Conservation (phyloP, 1,140 invertebrate genomes). For the Belonocnema kinseyi region DNA sequence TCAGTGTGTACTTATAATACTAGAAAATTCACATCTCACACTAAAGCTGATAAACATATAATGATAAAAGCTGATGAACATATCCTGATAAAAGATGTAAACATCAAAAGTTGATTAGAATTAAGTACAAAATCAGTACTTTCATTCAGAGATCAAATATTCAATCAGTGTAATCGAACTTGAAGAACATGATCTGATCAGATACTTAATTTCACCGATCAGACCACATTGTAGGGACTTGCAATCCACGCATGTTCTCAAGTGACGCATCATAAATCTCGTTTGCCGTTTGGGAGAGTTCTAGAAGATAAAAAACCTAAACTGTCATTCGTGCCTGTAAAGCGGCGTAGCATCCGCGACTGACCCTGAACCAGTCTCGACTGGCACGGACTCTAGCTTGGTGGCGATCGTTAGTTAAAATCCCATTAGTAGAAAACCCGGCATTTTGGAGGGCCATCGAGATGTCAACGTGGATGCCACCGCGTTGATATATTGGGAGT, state of each 20-base stretch:
- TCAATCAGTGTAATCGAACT: constrained; percentile 4
- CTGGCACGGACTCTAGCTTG: constrained; percentile 40
- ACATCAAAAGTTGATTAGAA: too few species aligned
- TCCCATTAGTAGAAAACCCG: constrained; percentile 68
- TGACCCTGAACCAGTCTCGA: constrained; percentile 47
- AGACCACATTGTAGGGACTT: constrained; percentile 1
- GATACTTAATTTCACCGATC: neutral
- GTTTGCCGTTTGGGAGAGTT: constrained; percentile 4
- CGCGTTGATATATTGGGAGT: constrained; percentile 68
- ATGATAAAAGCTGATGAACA: too few species aligned
- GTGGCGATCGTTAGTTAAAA: constrained; percentile 68
- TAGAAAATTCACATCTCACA: too few species aligned
- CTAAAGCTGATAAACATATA: too few species aligned
- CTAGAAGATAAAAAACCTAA: neutral
- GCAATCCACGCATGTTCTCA: constrained; percentile 8
- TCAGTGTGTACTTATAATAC: too few species aligned
- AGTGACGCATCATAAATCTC: constrained; percentile 15
- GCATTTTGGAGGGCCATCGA: constrained; percentile 62
- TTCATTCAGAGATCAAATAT: neutral
- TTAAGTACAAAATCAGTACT: too few species aligned
- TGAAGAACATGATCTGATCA: neutral
- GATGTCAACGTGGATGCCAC: constrained; percentile 64
- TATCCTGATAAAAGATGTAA: too few species aligned
- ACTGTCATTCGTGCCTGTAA: constrained; percentile 38
- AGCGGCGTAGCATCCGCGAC: constrained; percentile 22